These are phyloP conservation scores for Pristiophorus japonicus DNA, from an alignment of 2,113 vertebrate genomes.

Conservation along the genomic window DNA sequence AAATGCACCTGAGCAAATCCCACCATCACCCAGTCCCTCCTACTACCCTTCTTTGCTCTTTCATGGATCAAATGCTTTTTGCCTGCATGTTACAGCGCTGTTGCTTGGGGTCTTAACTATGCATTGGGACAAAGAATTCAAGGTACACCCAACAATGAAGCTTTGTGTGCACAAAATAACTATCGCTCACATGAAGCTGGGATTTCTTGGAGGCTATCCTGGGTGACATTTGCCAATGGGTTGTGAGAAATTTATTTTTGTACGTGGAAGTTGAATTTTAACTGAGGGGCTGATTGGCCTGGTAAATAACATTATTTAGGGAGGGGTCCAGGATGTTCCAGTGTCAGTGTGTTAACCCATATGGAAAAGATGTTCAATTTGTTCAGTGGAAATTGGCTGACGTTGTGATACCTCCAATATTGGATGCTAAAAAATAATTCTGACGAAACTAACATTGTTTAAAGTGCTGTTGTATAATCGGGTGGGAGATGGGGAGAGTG, in stretches of 20 bases:
- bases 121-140: not conserved
- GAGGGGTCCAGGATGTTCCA: not conserved
- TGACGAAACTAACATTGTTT: not conserved
- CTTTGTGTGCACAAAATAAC: not conserved
- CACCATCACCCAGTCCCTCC: no score
- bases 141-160: not conserved
- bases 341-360: not conserved
- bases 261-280: not conserved
- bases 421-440: not conserved
- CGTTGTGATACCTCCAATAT: not conserved
- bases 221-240: not conserved
- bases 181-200: not conserved
- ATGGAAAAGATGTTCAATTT: not conserved
- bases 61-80: not conserved
- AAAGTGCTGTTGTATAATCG: not conserved
- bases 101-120: not conserved
- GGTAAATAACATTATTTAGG: not conserved
- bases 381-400: not conserved
- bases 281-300: not conserved
- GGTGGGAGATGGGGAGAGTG: not conserved
- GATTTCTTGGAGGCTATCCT: not conserved
- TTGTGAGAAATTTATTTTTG: not conserved
- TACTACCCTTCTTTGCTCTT: not conserved
- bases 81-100: not conserved
- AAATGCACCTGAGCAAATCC: not conserved